These are phyloP conservation scores for Scomber japonicus DNA, from an alignment of 2,113 vertebrate genomes.

Conservation along the genomic window DNA sequence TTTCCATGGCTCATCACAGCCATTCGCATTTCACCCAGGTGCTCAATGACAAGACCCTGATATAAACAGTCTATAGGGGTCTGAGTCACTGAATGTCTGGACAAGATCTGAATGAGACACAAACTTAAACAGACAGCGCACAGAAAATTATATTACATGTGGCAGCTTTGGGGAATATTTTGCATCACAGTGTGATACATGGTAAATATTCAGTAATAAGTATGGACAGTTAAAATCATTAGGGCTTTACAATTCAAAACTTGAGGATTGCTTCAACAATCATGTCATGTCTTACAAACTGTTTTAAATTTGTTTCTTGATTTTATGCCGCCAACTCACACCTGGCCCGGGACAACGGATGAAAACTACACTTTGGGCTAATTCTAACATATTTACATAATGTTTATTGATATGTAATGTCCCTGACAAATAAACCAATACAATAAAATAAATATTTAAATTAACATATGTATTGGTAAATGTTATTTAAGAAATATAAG, in stretches of 20 bases:
- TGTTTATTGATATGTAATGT: too few species aligned
- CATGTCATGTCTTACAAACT: too few species aligned
- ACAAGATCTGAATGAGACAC: slow-evolving; percentile 18
- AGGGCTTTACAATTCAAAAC: background rate
- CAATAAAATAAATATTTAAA: background rate
- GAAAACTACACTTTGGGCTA: too few species aligned
- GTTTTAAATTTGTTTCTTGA: too few species aligned
- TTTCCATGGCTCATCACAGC: slow-evolving; percentile 43
- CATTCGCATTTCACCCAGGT: slow-evolving; percentile 60
- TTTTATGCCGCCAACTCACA: too few species aligned
- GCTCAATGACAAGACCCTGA: slow-evolving; percentile 52
- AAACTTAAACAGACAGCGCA: background rate
- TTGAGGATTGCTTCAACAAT: background rate
- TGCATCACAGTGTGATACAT: background rate
- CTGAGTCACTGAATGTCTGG: slow-evolving; percentile 66
- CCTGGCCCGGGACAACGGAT: too few species aligned
- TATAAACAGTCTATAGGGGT: slow-evolving; percentile 47
- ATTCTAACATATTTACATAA: too few species aligned
- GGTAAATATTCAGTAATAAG: background rate
- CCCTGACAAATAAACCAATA: too few species aligned
- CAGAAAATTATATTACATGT: background rate
- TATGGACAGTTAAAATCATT: background rate
- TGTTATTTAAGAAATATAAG: background rate
- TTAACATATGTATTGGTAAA: background rate
- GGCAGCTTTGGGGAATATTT: background rate